Evolutionary conservation across 64 coral and sea anemone genomes (phyloP).

Genomic region (Hydrozoanthus tunicans): DNA sequence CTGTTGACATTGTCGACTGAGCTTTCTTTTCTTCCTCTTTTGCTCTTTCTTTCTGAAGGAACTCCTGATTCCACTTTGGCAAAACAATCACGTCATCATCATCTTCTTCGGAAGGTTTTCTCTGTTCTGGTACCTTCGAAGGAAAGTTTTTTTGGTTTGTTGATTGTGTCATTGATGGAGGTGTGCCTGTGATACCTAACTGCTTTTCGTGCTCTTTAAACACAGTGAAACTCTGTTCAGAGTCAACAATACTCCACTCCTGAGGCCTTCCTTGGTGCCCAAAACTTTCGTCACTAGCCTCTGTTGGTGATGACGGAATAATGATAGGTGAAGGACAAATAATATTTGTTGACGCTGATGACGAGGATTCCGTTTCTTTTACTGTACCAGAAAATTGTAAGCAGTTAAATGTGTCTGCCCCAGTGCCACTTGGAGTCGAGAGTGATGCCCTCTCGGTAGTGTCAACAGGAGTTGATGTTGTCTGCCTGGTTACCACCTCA

Average conservation of each 20-base stretch:
- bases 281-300: not conserved
- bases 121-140: not conserved
- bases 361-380: constrained; percentile 54
- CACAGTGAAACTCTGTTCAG: constrained; percentile 3
- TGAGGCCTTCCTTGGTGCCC: not conserved
- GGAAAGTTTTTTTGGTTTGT: not conserved
- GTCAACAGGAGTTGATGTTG: constrained; percentile 68
- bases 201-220: not conserved
- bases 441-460: constrained; percentile 21
- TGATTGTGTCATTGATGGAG: constrained; percentile 9
- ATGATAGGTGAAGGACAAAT: constrained; percentile 42
- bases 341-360: constrained; percentile 73
- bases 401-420: constrained; percentile 56
- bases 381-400: constrained; percentile 78
- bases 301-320: constrained; percentile 77
- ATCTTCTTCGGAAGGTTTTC: constrained; percentile 16
- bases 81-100: constrained; percentile 42
- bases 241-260: not conserved
- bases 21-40: constrained; percentile 8
- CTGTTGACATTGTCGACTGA: not conserved
- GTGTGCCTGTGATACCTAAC: not conserved
- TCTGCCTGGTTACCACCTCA: constrained; percentile 47
- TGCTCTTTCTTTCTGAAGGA: constrained; percentile 45
- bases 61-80: constrained; percentile 59
- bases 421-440: constrained; percentile 18